Conservation (phyloP, 2,113 vertebrate genomes). For the Mellivora capensis region DNA sequence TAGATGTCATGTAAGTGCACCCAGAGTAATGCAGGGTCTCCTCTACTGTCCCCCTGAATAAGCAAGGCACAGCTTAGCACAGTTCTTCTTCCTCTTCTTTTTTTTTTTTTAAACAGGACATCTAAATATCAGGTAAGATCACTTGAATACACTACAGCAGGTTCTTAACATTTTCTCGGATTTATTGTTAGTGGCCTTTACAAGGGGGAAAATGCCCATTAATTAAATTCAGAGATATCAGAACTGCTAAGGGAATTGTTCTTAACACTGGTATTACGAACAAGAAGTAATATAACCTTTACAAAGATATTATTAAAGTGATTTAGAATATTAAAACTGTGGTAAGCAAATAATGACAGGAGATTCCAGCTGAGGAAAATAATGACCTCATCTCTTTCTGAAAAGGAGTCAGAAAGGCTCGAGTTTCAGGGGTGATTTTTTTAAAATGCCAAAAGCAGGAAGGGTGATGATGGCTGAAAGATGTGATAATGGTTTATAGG, state of each 20-base stretch:
- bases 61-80: not conserved
- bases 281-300: conserved; percentile 65
- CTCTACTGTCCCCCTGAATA: not conserved
- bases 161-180: conserved; percentile 63
- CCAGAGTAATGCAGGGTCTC: not conserved
- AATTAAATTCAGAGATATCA: conserved; percentile 67
- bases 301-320: conserved; percentile 58
- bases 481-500: not conserved
- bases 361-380: conserved; percentile 25
- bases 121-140: conserved; percentile 47
- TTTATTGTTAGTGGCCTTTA: conserved; percentile 60
- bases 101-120: not conserved
- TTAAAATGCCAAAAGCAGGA: not conserved
- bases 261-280: conserved; percentile 26
- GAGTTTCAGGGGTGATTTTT: not conserved
- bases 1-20: not conserved
- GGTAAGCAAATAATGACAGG: conserved; percentile 48
- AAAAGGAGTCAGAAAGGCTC: conserved; percentile 10
- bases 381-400: not conserved
- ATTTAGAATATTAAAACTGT: conserved; percentile 63
- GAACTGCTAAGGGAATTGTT: conserved; percentile 57
- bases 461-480: not conserved
- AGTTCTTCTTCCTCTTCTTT: not conserved
- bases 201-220: conserved; percentile 38
- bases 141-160: conserved; percentile 21